These are phyloP conservation scores for Leistus spinibarbis DNA, from an alignment of 2,888 invertebrate genomes.

Conservation along the genomic window DNA sequence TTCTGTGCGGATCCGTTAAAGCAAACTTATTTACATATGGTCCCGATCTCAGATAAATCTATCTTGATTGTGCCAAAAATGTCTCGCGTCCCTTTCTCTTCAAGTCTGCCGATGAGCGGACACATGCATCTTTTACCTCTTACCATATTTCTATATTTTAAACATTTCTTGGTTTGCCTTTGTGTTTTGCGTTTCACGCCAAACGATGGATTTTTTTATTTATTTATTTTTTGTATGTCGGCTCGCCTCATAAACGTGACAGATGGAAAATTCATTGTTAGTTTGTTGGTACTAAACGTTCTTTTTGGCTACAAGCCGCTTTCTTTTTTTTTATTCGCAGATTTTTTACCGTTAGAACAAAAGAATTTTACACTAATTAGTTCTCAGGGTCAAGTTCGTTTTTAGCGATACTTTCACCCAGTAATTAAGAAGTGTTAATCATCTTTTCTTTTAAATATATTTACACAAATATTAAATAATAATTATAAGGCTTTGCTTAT, in stretches of 20 bases:
- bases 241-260: conserved; percentile 20
- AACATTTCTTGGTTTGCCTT: conserved; percentile 11
- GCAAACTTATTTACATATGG: conserved; percentile 24
- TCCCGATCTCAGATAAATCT: conserved; percentile 39
- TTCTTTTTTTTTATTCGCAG: background rate
- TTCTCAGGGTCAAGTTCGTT: conserved; percentile 1
- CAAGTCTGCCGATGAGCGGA: background rate
- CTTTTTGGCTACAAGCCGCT: background rate
- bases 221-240: background rate
- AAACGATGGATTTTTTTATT: conserved; percentile 8
- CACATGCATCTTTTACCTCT: background rate
- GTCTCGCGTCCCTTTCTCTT: conserved; percentile 18
- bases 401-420: background rate
- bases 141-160: conserved; percentile 25
- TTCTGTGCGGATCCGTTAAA: background rate
- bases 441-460: no score
- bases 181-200: conserved; percentile 6
- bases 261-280: conserved; percentile 24
- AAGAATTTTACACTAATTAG: background rate
- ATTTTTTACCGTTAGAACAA: background rate
- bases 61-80: conserved; percentile 40
- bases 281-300: background rate
- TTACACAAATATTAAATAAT: background rate
- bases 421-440: background rate
- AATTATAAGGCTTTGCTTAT: background rate